These are phyloP conservation scores for Chaenogobius annularis DNA, from an alignment of 2,113 vertebrate genomes.

Conservation along the genomic window DNA sequence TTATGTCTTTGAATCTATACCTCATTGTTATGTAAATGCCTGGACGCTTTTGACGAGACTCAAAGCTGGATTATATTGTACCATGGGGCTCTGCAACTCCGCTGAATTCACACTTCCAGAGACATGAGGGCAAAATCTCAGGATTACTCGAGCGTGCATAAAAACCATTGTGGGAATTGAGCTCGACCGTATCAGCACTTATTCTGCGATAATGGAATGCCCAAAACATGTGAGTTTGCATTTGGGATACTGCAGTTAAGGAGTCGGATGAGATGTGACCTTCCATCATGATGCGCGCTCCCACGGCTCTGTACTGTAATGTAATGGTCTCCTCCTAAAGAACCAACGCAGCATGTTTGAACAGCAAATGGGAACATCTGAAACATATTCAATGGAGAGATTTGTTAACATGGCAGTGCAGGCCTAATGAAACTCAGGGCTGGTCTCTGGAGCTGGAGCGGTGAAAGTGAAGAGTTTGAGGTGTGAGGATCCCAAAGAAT, in stretches of 20 bases:
- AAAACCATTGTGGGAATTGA: slow-evolving; percentile 54
- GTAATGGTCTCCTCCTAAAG: slow-evolving; percentile 42
- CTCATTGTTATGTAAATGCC: slow-evolving; percentile 62
- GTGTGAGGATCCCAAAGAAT: background rate
- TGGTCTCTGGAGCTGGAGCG: background rate
- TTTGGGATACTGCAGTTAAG: slow-evolving; percentile 35
- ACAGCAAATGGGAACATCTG: slow-evolving; percentile 47
- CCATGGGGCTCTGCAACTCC: slow-evolving; percentile 20
- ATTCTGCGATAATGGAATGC: slow-evolving; percentile 18
- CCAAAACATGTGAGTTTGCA: slow-evolving; percentile 43
- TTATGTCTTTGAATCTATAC: slow-evolving; percentile 38
- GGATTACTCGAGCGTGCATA: slow-evolving; percentile 61
- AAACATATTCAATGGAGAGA: slow-evolving; percentile 48
- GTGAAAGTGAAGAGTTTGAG: background rate
- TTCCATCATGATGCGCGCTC: slow-evolving; percentile 15
- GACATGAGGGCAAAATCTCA: slow-evolving; percentile 35
- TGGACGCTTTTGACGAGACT: slow-evolving; percentile 47
- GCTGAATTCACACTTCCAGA: slow-evolving; percentile 58
- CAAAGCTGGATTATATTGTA: slow-evolving; percentile 52
- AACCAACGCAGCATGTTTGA: slow-evolving; percentile 48
- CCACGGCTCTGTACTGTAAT: slow-evolving; percentile 26
- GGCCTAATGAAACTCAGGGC: slow-evolving; percentile 18
- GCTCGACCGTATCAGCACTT: slow-evolving; percentile 42
- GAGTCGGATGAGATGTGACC: slow-evolving; percentile 29
- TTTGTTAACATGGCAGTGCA: slow-evolving; percentile 17